Percentiles rank a stretch among this genome's conserved stretches.
These are phyloP conservation scores for Nycteola revayana DNA, from an alignment of 2,888 invertebrate species.

Conservation along the genomic window DNA sequence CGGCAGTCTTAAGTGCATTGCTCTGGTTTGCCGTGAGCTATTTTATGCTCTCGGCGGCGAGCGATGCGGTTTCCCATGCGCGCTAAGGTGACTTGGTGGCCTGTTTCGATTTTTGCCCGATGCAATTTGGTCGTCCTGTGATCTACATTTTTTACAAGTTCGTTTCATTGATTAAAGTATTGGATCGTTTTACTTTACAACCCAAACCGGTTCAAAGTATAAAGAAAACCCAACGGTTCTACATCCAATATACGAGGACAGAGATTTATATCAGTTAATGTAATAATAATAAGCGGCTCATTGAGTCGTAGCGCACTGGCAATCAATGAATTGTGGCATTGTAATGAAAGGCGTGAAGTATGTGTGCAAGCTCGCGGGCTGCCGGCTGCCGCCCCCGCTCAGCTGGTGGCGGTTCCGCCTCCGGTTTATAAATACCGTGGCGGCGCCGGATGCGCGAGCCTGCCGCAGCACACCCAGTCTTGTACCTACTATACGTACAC, in stretches of 20 bases:
- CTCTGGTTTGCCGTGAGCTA: constrained; percentile 52
- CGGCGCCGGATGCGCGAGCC: constrained; percentile 69
- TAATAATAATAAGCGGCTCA: not conserved
- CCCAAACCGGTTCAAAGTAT: constrained; percentile 6
- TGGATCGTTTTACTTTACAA: not conserved
- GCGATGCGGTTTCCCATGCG: too few relatives aligned
- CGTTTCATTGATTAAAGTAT: constrained; percentile 5
- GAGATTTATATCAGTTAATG: constrained; percentile 11
- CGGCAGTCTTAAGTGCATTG: constrained; percentile 60
- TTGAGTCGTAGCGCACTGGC: not conserved
- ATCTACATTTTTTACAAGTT: constrained; percentile 5
- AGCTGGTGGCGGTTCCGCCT: constrained; percentile 59
- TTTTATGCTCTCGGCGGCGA: constrained; percentile 23
- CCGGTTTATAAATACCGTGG: constrained; percentile 73
- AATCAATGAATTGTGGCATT: constrained; percentile 32
- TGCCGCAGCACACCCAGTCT: constrained; percentile 36
- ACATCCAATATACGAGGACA: constrained; percentile 12
- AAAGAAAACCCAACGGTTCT: constrained; percentile 1
- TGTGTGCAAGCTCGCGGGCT: constrained; percentile 31
- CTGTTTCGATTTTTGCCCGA: constrained; percentile 10
- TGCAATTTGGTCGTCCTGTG: constrained; percentile 10
- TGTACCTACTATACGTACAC: constrained; percentile 37
- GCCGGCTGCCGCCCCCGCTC: constrained; percentile 52
- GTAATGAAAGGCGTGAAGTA: constrained; percentile 44
- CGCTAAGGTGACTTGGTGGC: too few relatives aligned